Evolutionary conservation across 2,888 invertebrate species (phyloP).

Genomic region (Ligdia adustata): DNA sequence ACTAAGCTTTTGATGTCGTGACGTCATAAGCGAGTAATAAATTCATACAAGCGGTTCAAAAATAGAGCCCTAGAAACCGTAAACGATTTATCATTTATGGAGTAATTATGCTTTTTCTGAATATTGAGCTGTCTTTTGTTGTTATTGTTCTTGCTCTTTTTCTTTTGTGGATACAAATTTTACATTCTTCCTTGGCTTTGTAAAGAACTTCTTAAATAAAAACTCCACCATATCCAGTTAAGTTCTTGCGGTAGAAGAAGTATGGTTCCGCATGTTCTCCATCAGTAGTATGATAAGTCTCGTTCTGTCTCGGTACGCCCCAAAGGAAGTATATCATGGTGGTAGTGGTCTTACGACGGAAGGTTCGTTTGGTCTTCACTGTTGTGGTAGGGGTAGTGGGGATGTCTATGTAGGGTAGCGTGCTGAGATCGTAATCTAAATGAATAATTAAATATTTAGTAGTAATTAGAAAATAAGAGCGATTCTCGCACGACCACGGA

Average conservation of each 20-base stretch:
- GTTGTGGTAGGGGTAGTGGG: not conserved
- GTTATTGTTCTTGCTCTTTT: no score
- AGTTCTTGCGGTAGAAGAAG: constrained; percentile 10
- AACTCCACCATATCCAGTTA: not conserved
- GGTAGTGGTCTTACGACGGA: not conserved
- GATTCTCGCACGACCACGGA: no score
- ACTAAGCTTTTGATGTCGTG: no score
- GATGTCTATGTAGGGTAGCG: not conserved
- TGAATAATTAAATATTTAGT: not conserved
- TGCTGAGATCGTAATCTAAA: not conserved
- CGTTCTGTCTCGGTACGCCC: constrained; percentile 2
- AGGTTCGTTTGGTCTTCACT: not conserved
- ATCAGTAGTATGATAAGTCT: not conserved
- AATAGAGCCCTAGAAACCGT: no score
- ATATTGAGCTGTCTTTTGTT: no score
- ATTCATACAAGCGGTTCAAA: no score
- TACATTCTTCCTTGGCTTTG: no score
- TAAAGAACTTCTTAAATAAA: no score
- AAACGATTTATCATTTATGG: no score
- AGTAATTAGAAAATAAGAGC: not conserved
- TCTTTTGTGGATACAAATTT: no score
- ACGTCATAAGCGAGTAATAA: no score
- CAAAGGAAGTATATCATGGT: constrained; percentile 11
- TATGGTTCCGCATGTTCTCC: not conserved
- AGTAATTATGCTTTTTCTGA: no score